Evolutionary conservation across 2,888 invertebrate species (phyloP), one percentile per base, ranked within the genome.

Genomic region (Diarsia mendica): DNA sequence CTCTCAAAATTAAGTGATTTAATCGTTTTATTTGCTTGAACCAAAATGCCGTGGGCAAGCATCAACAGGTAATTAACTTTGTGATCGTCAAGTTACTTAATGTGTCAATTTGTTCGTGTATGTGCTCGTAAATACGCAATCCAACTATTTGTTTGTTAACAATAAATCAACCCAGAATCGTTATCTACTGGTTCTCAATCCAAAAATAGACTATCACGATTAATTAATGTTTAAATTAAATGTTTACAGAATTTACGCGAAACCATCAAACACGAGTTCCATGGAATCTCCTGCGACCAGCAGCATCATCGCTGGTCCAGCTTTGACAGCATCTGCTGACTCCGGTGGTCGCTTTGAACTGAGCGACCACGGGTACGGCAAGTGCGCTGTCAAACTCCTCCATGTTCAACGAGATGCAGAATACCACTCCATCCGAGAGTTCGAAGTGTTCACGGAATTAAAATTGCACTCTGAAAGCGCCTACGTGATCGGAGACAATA

Each of bases 401-500:
- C 97, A 98, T 90, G 97, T 98, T 6, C 96, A 97, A 80, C 97
- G 98, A 60, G 97, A 98, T 70, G 97, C 97, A 33, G 96, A 97
- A 2, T 96, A 96, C 81, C 98, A 98, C 90, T 96, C 97, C 83
- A 97, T 98, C 82, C 97, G 98, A 79, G 98, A 98, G 91, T 97
- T 97, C 88, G 98, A 98, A 94, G 98, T 96, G 72, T 94, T 97
- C 88, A 98, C 98, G 0, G 97, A 97, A 86, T 94, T 98, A 66
- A 97, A 98, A 85, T 94, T 98, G 72, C 96, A 97, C 79, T 97
- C 97, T 5, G 97, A 97, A 89, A 97, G 97, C 83, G 98, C 98
- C 83, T 98, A 98, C 92, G 93, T 97, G 0, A 90, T 96, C 82
- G 98, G 98, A n/a, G 98, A 98, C 93, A 98, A 98, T 90, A 97